These are phyloP conservation scores for Emydoidea blandingii DNA, from an alignment of 2,797 vertebrate genomes.

Conservation along the genomic window DNA sequence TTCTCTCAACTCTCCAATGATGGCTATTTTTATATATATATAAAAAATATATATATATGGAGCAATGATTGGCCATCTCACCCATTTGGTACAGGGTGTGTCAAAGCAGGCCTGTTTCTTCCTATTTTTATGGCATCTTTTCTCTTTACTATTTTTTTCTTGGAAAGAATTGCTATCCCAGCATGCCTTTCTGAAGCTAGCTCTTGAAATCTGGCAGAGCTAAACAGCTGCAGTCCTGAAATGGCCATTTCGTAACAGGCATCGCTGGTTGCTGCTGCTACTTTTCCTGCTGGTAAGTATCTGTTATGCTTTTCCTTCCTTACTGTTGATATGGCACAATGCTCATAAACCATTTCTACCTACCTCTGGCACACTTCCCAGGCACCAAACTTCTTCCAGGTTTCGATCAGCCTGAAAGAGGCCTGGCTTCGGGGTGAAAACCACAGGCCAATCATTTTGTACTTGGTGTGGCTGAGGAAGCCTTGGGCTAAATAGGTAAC, in stretches of 20 bases:
- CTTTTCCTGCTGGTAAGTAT: conserved; percentile 50
- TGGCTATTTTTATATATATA: no score
- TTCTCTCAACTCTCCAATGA: no score
- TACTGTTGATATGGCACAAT: conserved; percentile 26
- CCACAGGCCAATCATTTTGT: conserved; percentile 18
- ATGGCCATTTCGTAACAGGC: conserved; percentile 32
- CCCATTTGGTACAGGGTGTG: no score
- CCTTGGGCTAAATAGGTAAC: conserved; percentile 9
- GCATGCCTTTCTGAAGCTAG: background rate
- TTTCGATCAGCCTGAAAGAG: conserved; percentile 37
- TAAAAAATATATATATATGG: no score
- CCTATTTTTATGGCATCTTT: no score
- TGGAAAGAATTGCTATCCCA: background rate
- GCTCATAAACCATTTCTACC: conserved; percentile 67
- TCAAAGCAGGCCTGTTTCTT: no score
- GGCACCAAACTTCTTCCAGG: background rate
- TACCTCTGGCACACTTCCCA: conserved; percentile 30
- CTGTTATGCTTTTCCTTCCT: conserved; percentile 23
- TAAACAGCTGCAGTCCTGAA: conserved; percentile 45
- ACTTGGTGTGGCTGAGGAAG: background rate
- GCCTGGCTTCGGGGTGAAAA: conserved; percentile 47
- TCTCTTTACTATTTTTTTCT: background rate
- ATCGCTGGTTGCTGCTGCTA: conserved; percentile 10
- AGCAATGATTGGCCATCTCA: no score
- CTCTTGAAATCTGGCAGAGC: background rate